phyloP scores from a whole-genome alignment of 2,888 invertebrate genomes.

The Drosophila multiciliata region DNA sequence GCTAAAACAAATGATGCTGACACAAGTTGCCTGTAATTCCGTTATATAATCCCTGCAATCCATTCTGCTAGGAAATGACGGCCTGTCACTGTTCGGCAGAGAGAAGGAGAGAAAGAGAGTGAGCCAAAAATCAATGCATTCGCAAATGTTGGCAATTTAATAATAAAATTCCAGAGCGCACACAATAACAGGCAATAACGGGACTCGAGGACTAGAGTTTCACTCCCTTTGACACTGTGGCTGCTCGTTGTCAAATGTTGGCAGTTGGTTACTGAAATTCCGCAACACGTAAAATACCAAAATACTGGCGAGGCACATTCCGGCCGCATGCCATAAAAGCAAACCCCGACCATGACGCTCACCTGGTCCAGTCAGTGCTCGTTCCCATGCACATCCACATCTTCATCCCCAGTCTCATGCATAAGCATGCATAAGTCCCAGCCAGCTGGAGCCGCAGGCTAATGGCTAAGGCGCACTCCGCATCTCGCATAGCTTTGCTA shows the following conservation, averaged over 20 bases:
- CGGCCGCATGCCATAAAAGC: constrained; percentile 55
- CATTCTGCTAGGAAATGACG: constrained; percentile 38
- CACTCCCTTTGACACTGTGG: constrained; percentile 43
- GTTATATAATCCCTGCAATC: constrained; percentile 42
- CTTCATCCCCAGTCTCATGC: background rate
- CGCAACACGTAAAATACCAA: constrained; percentile 71
- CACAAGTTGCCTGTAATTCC: constrained; percentile 51
- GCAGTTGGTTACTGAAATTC: constrained; percentile 64
- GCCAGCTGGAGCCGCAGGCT: constrained; percentile 46
- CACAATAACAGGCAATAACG: background rate
- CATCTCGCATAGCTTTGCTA: constrained; percentile 47
- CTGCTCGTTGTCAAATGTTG: constrained; percentile 54
- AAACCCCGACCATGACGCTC: constrained; percentile 1
- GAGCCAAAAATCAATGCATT: constrained; percentile 43
- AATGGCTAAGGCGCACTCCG: constrained; percentile 55
- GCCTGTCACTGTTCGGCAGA: constrained; percentile 19
- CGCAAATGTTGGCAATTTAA: constrained; percentile 66
- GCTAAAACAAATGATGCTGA: constrained; percentile 45
- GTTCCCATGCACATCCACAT: constrained; percentile 2
- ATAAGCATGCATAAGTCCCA: constrained; percentile 20
- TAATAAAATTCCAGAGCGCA: constrained; percentile 65
- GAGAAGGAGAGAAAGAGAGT: background rate
- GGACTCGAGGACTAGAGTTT: constrained; percentile 35
- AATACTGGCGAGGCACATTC: constrained; percentile 46
- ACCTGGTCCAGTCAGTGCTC: constrained; percentile 27